phyloP scores from a whole-genome alignment of 2,797 vertebrate species.

The Salmo trutta region DNA sequence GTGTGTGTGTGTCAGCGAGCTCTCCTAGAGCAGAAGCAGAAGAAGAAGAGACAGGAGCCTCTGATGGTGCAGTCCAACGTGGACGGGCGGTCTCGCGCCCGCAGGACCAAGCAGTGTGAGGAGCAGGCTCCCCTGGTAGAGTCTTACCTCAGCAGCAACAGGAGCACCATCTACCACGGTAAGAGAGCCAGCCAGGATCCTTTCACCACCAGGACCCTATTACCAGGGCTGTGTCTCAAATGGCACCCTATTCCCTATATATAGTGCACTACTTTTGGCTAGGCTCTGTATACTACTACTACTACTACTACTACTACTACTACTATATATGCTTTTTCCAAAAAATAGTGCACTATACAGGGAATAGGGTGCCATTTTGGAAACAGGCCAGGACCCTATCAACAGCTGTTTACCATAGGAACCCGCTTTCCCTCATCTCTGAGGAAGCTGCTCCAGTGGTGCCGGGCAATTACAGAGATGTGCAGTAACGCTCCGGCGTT shows the following conservation, averaged over 20 bases:
- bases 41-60: slow-evolving; percentile 96
- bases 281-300: background rate
- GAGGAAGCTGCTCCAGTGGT: background rate
- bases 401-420: no score
- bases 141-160: slow-evolving; percentile 95
- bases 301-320: background rate
- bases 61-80: slow-evolving; percentile 98
- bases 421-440: background rate
- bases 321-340: background rate
- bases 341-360: no score
- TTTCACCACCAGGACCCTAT: background rate
- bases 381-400: background rate
- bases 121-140: slow-evolving; percentile 97
- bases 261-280: no score
- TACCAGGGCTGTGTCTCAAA: no score
- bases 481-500: background rate
- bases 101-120: slow-evolving; percentile 90
- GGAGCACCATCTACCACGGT: slow-evolving; percentile 96
- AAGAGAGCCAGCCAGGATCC: slow-evolving; percentile 19
- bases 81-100: slow-evolving; percentile 86
- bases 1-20: slow-evolving; percentile 78
- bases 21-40: slow-evolving; percentile 96
- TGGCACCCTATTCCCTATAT: no score
- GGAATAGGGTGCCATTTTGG: no score
- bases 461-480: background rate